These are phyloP conservation scores for Phocoena phocoena DNA, from an alignment of 2,113 vertebrate species.

Conservation along the genomic window DNA sequence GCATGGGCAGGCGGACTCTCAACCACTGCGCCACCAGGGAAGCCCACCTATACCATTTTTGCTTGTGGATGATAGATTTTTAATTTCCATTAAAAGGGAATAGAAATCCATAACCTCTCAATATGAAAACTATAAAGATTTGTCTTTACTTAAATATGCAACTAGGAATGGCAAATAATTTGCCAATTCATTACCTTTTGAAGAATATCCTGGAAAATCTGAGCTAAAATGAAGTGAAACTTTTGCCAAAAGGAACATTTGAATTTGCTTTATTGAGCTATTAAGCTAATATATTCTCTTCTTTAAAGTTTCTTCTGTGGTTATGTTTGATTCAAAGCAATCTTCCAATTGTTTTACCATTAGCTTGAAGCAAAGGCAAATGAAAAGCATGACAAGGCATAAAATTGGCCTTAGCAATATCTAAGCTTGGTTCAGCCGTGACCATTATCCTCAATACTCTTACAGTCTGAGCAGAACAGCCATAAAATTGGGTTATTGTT, in stretches of 20 bases:
- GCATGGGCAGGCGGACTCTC: too few species aligned
- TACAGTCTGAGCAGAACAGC: conserved; percentile 69
- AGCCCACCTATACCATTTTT: neutral
- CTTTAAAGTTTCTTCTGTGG: conserved; percentile 67
- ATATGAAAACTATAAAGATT: conserved; percentile 82
- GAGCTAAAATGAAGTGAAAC: conserved; percentile 84
- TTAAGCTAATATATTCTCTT: conserved; percentile 83
- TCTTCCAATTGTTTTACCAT: conserved; percentile 83
- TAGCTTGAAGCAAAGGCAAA: conserved; percentile 80
- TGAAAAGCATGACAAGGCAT: conserved; percentile 81
- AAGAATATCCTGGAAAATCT: conserved; percentile 83
- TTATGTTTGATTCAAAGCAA: conserved; percentile 71
- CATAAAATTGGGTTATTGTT: conserved; percentile 79
- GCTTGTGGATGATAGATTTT: conserved; percentile 32
- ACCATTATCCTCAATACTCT: conserved; percentile 72
- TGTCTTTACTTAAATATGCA: conserved; percentile 83
- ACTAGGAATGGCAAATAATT: conserved; percentile 82
- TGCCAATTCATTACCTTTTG: conserved; percentile 83
- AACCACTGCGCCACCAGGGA: too few species aligned
- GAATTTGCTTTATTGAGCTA: conserved; percentile 84
- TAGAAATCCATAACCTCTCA: conserved; percentile 70
- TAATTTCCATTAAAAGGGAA: conserved; percentile 45
- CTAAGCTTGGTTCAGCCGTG: conserved; percentile 70
- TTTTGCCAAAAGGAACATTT: conserved; percentile 84
- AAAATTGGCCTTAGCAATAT: conserved; percentile 75